Evolutionary conservation across 2,797 vertebrate species (phyloP).

Genomic region (Phataginus tricuspis): DNA sequence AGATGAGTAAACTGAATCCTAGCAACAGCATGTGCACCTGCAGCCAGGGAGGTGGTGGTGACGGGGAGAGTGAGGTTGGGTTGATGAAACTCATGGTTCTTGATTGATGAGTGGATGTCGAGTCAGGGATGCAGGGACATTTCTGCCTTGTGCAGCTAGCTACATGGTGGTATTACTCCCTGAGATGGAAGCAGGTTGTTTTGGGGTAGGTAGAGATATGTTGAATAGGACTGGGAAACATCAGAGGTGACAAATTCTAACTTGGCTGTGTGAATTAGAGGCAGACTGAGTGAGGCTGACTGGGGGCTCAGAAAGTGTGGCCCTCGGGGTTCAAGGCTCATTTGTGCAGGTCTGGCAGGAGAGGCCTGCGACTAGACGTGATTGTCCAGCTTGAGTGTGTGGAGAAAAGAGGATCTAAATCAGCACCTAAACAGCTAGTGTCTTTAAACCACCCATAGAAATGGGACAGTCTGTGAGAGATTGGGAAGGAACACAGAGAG

Average conservation of each 20-base stretch:
- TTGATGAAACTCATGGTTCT: background rate
- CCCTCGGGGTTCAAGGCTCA: no score
- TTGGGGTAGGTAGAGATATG: background rate
- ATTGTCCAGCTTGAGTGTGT: rapidly evolving
- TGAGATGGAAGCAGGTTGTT: background rate
- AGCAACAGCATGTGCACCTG: background rate
- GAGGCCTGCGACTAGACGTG: background rate
- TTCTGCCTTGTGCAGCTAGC: background rate
- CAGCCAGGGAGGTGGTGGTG: background rate
- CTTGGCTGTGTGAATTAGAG: rapidly evolving
- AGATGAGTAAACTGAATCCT: no score
- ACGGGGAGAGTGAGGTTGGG: rapidly evolving
- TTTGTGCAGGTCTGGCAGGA: background rate
- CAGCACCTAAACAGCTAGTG: background rate
- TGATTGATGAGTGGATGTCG: background rate
- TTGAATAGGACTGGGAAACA: rapidly evolving
- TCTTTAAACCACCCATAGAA: background rate
- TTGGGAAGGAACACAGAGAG: no score
- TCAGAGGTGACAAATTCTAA: rapidly evolving
- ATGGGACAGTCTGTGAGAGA: background rate
- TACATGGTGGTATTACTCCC: rapidly evolving
- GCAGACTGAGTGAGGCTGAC: background rate
- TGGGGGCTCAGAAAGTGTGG: background rate
- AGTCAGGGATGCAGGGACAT: background rate
- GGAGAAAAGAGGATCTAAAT: no score